Percentiles rank a stretch among this genome's conserved stretches.
These are phyloP conservation scores for Nannoperca australis DNA, from an alignment of 2,797 vertebrate genomes.

Conservation along the genomic window DNA sequence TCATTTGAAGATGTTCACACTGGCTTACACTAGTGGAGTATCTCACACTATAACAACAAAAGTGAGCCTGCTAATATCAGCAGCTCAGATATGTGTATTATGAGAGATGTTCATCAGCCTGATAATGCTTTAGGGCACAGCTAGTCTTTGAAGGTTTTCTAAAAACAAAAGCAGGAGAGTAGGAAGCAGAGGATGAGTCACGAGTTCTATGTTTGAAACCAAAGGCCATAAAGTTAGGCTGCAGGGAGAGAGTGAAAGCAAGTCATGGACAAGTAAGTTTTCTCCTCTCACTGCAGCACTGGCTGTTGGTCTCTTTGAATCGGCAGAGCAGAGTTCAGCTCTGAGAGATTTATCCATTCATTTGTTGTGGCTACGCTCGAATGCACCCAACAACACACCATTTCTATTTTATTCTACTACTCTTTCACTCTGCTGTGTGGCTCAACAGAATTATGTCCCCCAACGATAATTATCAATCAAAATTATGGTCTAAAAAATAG, in stretches of 20 bases:
- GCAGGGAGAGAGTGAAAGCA: conserved; percentile 49
- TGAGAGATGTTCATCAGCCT: conserved; percentile 20
- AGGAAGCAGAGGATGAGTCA: conserved; percentile 53
- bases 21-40: neutral
- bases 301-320: conserved; percentile 63
- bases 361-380: conserved; percentile 84
- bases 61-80: neutral
- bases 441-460: conserved; percentile 83
- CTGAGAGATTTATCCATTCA: conserved; percentile 87
- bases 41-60: neutral
- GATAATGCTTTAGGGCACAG: conserved; percentile 43
- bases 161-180: conserved; percentile 45
- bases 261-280: conserved; percentile 67
- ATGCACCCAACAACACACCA: conserved; percentile 80
- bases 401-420: conserved; percentile 84
- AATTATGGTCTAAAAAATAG: conserved; percentile 84
- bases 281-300: conserved; percentile 62
- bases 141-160: conserved; percentile 46
- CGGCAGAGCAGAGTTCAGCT: conserved; percentile 62
- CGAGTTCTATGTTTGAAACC: conserved; percentile 59
- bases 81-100: conserved; percentile 4
- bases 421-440: conserved; percentile 78
- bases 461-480: conserved; percentile 85
- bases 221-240: conserved; percentile 64
- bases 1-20: neutral